A percentile compares a stretch with the other conserved stretches of the same genome.
phyloP scores from a whole-genome alignment of 2,113 vertebrate genomes.

The Equus quagga region DNA sequence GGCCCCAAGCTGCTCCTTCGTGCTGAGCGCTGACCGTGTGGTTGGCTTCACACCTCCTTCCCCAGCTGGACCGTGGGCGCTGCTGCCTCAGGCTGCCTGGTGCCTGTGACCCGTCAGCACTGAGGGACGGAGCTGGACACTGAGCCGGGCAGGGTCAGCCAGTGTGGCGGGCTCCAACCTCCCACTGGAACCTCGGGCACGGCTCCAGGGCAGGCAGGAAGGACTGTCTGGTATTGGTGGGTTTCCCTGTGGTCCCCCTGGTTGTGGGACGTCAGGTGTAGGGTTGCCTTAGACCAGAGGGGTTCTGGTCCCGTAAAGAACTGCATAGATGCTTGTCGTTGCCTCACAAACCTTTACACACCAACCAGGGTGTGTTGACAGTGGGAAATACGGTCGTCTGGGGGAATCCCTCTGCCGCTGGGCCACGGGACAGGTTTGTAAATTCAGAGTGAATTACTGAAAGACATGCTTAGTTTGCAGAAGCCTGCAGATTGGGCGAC shows the following conservation, averaged over 20 bases:
- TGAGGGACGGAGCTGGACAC: background rate
- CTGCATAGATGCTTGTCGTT: fast-evolving
- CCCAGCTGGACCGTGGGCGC: background rate
- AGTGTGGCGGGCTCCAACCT: background rate
- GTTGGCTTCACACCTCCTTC: background rate
- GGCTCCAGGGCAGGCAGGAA: background rate
- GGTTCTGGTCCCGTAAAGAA: fast-evolving
- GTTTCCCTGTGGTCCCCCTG: fast-evolving
- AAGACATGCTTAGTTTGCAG: background rate
- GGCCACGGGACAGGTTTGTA: fast-evolving
- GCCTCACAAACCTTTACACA: fast-evolving
- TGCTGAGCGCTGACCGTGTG: fast-evolving
- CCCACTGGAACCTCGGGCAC: background rate
- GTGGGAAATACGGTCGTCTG: fast-evolving
- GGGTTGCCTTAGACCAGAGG: fast-evolving
- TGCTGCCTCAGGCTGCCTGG: background rate
- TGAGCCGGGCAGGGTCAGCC: background rate
- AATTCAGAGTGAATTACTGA: fast-evolving
- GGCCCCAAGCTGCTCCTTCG: background rate
- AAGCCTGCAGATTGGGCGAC: fast-evolving
- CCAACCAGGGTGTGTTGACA: background rate
- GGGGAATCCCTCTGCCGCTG: fast-evolving
- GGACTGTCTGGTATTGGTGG: background rate
- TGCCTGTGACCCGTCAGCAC: background rate
- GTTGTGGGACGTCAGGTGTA: fast-evolving